Conservation (phyloP, 1,140 invertebrate species). For the Drosophila rhopaloa region DNA sequence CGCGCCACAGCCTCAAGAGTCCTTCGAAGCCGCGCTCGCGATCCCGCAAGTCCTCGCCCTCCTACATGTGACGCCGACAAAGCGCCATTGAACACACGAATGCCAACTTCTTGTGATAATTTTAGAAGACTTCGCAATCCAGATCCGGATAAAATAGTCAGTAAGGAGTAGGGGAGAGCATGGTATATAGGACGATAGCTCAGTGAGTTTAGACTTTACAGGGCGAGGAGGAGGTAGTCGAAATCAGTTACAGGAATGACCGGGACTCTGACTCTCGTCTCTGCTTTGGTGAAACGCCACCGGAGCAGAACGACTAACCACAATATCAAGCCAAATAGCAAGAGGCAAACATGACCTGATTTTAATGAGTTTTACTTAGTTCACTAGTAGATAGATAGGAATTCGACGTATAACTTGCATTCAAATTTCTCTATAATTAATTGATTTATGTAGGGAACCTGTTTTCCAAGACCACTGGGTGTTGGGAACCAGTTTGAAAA, state of each 20-base stretch:
- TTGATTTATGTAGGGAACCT: slow-evolving; percentile 3
- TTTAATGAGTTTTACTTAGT: slow-evolving; percentile 46
- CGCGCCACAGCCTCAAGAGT: slow-evolving; percentile 73
- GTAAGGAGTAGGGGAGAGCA: slow-evolving; percentile 13
- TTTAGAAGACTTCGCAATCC: slow-evolving; percentile 36
- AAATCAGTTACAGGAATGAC: slow-evolving; percentile 27
- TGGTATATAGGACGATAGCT: background rate
- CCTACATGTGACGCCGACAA: slow-evolving; percentile 77
- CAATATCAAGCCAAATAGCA: slow-evolving; percentile 38
- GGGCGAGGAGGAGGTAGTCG: background rate
- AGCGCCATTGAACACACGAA: slow-evolving; percentile 53
- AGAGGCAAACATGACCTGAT: slow-evolving; percentile 37
- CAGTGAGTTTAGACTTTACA: background rate
- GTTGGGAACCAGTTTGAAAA: slow-evolving; percentile 2
- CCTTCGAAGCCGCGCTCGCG: slow-evolving; percentile 74
- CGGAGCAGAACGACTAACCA: slow-evolving; percentile 13
- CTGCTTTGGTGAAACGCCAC: background rate
- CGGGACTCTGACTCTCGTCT: slow-evolving; percentile 17
- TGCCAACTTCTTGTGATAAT: slow-evolving; percentile 61
- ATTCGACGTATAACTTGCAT: slow-evolving; percentile 12
- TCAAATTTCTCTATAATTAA: slow-evolving; percentile 8
- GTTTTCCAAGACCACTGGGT: background rate
- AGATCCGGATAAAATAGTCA: slow-evolving; percentile 19
- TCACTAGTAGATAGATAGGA: slow-evolving; percentile 44
- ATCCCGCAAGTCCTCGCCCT: slow-evolving; percentile 79